These are phyloP conservation scores for Archivesica marissinica DNA, from an alignment of 1,140 invertebrate species.

Conservation along the genomic window DNA sequence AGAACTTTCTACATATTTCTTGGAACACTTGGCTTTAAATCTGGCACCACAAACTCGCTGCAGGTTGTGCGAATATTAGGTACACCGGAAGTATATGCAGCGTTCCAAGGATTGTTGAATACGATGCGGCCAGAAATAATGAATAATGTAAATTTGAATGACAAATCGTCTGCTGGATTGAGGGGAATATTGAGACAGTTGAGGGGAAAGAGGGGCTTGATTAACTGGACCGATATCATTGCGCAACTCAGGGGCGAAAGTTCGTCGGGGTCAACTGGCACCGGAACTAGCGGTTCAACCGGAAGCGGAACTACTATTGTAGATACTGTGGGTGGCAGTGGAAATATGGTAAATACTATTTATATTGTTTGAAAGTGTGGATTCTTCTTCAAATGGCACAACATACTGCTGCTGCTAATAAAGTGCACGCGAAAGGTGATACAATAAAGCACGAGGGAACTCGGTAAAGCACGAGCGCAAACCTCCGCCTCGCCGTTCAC, in stretches of 20 bases:
- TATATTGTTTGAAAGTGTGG: no score
- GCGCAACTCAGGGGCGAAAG: slow-evolving; percentile 17
- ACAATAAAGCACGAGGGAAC: no score
- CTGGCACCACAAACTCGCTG: slow-evolving; percentile 39
- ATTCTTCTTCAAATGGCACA: no score
- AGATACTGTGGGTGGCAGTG: background rate
- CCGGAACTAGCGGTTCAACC: no score
- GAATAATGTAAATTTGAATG: background rate
- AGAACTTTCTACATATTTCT: slow-evolving; percentile 56
- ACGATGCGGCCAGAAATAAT: background rate
- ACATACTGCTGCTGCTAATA: no score
- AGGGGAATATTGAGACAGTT: slow-evolving; percentile 30
- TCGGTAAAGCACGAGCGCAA: no score
- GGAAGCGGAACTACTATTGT: background rate
- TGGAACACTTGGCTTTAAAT: slow-evolving; percentile 45
- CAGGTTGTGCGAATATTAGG: slow-evolving; percentile 44
- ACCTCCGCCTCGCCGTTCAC: no score
- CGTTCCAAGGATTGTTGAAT: slow-evolving; percentile 30
- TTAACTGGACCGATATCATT: slow-evolving; percentile 47
- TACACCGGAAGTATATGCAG: slow-evolving; percentile 38
- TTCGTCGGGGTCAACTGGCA: no score
- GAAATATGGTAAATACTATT: slow-evolving; percentile 6
- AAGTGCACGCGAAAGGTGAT: no score
- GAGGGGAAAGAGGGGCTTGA: slow-evolving; percentile 37
- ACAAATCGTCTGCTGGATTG: background rate